Conservation (phyloP, 1,140 invertebrate species). For the Campoletis sonorensis region DNA sequence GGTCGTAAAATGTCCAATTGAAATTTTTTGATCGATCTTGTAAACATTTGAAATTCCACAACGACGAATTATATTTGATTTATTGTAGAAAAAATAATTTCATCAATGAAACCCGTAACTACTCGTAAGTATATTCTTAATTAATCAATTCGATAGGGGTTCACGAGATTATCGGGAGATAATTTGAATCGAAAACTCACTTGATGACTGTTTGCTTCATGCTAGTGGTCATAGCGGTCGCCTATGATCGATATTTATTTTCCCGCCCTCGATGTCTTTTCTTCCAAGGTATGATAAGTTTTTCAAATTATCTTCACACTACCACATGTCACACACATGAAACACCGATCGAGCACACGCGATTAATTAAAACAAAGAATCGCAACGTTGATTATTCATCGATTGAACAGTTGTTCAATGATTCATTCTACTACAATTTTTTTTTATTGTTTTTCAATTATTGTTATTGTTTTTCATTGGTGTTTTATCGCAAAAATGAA, state of each 20-base stretch:
- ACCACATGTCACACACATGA: constrained; percentile 59
- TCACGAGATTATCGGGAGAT: neutral
- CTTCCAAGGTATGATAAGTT: constrained; percentile 31
- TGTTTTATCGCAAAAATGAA: neutral
- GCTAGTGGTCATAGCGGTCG: constrained; percentile 70
- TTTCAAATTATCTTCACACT: constrained; percentile 31
- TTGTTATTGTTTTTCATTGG: neutral
- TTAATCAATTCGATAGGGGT: neutral
- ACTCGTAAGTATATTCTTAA: too few relatives aligned
- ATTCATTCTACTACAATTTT: neutral
- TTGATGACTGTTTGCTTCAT: constrained; percentile 75
- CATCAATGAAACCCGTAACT: too few relatives aligned
- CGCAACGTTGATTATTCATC: neutral
- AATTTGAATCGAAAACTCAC: constrained; percentile 63
- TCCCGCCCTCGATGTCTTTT: constrained; percentile 41
- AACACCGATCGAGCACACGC: constrained; percentile 28
- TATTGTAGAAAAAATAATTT: too few relatives aligned
- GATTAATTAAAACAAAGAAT: neutral
- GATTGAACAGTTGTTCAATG: constrained; percentile 9
- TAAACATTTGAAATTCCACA: too few relatives aligned
- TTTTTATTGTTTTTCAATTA: constrained; percentile 6
- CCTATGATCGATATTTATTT: constrained; percentile 21
- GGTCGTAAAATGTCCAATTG: too few relatives aligned
- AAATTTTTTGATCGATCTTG: too few relatives aligned
- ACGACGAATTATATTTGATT: too few relatives aligned